These are phyloP conservation scores for Pyralis farinalis DNA, from an alignment of 2,888 invertebrate species.

Conservation along the genomic window DNA sequence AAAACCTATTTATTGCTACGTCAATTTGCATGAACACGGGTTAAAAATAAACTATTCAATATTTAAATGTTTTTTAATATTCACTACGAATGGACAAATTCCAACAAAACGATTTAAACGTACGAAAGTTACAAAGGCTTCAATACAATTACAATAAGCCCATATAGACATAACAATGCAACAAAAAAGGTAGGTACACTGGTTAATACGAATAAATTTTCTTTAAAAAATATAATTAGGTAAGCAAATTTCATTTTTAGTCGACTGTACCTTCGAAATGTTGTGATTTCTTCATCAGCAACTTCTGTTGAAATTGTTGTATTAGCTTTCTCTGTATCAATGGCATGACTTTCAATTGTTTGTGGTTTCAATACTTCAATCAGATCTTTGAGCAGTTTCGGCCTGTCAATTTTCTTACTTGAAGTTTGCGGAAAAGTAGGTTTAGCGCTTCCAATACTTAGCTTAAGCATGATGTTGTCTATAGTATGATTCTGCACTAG, in stretches of 20 bases:
- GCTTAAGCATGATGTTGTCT: conserved; percentile 43
- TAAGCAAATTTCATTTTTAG: conserved; percentile 20
- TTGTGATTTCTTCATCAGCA: conserved; percentile 13
- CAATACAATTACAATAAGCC: conserved; percentile 38
- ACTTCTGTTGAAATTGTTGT: conserved; percentile 28
- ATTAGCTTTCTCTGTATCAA: conserved; percentile 25
- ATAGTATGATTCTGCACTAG: conserved; percentile 46
- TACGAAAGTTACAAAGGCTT: conserved; percentile 31
- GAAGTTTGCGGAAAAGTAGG: conserved; percentile 10
- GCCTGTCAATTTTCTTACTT: conserved; percentile 19
- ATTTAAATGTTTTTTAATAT: neutral
- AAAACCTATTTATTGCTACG: no score
- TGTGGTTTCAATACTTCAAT: conserved; percentile 36
- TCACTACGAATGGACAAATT: no score
- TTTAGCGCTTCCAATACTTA: conserved; percentile 30
- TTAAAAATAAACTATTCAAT: neutral
- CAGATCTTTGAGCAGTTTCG: conserved; percentile 32
- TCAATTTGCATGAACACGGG: no score
- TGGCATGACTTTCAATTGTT: conserved; percentile 8
- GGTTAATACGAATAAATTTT: conserved; percentile 48
- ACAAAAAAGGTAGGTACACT: conserved; percentile 57
- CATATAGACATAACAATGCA: conserved; percentile 44
- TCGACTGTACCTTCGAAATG: conserved; percentile 7
- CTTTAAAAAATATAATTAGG: conserved; percentile 38
- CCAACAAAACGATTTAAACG: no score